Base-by-base conservation (phyloP, 2,113 vertebrate genomes). In the Eptesicus fuscus region DNA sequence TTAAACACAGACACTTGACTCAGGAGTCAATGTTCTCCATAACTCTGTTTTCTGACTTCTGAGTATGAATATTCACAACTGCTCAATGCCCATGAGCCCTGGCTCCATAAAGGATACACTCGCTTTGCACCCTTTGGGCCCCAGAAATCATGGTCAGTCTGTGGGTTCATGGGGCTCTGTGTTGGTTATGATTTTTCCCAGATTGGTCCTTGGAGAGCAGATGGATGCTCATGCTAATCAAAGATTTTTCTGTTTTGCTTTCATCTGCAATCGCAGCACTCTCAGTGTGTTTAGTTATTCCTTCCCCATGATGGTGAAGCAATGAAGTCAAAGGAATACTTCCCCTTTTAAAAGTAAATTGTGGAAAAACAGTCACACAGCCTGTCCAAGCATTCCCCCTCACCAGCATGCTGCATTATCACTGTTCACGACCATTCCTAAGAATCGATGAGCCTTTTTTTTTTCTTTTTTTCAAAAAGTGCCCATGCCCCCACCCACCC, bases 221-320 rank as follows among this genome's bases (percentile, higher is more conserved):
- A 73, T 9, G 14, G 35, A 56, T 18, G 32, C 18, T 51, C 9
- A 14, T 3, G 23, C 32, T 47, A 74, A 53, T 65, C 32, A 32
- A 71, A 96, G 35, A 37, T 18, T 44, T 70, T 85, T 89, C 67
- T 73, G 23, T 83, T 95, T 79, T 56, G 47, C 35, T 78, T 96
- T 69, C 67, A 63, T 90, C 40, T 73, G 37, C 12, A 83, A 37
- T 76, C 1, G 0, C 4, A 88, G 80, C 28, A 69, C 56, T 93
- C 73, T 63, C 42, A 70, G 51, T 13, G 35, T 56, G 71, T 82
- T 90, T 83, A 47, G 42, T 87, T 90, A 69, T 37, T 73, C 92
- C 49, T 79, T 53, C 23, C 23, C 32, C n/a, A 47, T 23, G 76
- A 92, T 22, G 44, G 40, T 51, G 49, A 94, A 92, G 90, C 67